A percentile compares a stretch with the other conserved stretches of the same genome.
These are phyloP conservation scores for Drosophila pallidifrons DNA, from an alignment of 1,140 invertebrate species.

Conservation along the genomic window DNA sequence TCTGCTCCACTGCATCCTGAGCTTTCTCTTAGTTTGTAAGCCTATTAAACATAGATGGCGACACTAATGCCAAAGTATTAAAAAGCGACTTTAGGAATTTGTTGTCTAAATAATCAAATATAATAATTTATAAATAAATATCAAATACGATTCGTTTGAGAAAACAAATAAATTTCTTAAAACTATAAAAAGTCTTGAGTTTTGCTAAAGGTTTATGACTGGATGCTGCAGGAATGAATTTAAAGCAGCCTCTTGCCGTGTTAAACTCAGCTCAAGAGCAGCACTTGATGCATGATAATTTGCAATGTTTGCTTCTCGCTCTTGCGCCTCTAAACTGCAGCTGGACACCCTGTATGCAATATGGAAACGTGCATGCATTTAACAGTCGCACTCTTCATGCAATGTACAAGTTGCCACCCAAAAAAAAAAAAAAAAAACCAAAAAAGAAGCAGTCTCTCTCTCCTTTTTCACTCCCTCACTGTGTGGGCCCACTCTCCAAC, in stretches of 20 bases:
- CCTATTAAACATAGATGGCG: conserved; percentile 53
- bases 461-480: background rate
- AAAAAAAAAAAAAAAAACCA: no score
- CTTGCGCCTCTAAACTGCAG: background rate
- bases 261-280: background rate
- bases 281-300: background rate
- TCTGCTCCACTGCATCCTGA: no score
- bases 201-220: no score
- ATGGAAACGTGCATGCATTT: conserved; percentile 19
- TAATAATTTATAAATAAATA: background rate
- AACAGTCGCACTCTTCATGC: conserved; percentile 14
- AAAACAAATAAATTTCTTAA: no score
- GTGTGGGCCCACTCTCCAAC: background rate
- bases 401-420: background rate
- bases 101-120: background rate
- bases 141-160: background rate
- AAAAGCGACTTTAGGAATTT: background rate
- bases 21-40: background rate
- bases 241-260: background rate
- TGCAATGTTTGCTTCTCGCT: background rate
- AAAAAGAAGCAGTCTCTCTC: no score
- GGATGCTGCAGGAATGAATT: no score
- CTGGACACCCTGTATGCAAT: conserved; percentile 29
- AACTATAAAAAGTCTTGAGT: no score
- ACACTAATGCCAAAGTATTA: background rate